Evolutionary conservation across 2,888 invertebrate species (phyloP).

Genomic region (Tillus elongatus): DNA sequence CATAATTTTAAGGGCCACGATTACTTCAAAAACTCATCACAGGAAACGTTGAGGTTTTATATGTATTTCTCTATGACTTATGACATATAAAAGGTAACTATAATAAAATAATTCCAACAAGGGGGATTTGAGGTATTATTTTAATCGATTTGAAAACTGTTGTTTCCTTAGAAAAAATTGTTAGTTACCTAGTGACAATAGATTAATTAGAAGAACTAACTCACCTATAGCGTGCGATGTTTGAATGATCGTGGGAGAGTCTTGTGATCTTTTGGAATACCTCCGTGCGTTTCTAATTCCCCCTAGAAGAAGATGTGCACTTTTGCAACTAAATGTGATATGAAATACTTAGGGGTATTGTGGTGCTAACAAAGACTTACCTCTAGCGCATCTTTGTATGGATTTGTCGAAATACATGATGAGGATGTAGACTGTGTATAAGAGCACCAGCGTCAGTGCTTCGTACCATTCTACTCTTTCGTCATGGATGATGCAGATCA

Average conservation of each 20-base stretch:
- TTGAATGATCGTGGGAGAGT: conserved; percentile 17
- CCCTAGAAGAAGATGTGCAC: too few relatives aligned
- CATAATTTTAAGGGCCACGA: too few relatives aligned
- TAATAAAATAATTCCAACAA: too few relatives aligned
- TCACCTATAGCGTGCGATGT: conserved; percentile 28
- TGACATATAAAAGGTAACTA: too few relatives aligned
- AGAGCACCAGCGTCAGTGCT: conserved; percentile 59
- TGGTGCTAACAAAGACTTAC: too few relatives aligned
- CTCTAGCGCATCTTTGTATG: conserved; percentile 71
- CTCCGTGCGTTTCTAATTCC: conserved; percentile 40
- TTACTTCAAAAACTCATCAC: too few relatives aligned
- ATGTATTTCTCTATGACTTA: too few relatives aligned
- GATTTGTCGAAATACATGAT: conserved; percentile 65
- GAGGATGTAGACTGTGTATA: conserved; percentile 64
- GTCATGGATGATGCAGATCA: conserved; percentile 65
- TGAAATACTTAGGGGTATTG: conserved; percentile 23
- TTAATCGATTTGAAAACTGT: too few relatives aligned
- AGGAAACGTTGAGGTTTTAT: too few relatives aligned
- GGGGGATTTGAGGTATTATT: too few relatives aligned
- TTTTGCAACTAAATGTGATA: too few relatives aligned
- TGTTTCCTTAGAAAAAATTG: too few relatives aligned
- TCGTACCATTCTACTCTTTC: conserved; percentile 74
- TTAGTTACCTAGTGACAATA: background rate
- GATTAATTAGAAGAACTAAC: conserved; percentile 17
- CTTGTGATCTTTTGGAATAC: conserved; percentile 21